phyloP scores from a whole-genome alignment of 2,113 vertebrate genomes.

The Mobula hypostoma region DNA sequence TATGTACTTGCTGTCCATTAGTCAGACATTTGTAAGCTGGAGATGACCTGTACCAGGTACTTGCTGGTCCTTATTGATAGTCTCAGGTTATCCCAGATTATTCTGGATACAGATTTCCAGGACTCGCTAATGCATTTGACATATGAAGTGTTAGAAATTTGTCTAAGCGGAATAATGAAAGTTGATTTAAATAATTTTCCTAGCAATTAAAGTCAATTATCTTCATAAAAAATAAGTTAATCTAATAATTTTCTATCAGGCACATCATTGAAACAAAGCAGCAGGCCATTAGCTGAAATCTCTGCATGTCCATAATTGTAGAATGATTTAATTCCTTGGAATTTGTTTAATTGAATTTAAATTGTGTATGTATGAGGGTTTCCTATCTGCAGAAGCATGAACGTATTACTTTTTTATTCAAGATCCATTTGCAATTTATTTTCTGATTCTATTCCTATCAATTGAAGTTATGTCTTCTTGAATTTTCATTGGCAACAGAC shows the following conservation, averaged over 20 bases:
- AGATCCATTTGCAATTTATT: not conserved
- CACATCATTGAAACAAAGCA: not conserved
- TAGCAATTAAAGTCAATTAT: not conserved
- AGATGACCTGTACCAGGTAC: not conserved
- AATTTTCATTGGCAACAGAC: not conserved
- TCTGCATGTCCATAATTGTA: not conserved
- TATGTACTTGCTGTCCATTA: too few relatives aligned
- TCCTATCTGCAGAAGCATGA: not conserved
- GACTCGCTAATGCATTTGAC: not conserved
- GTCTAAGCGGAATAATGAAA: not conserved
- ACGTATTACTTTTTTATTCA: not conserved
- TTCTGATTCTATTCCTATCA: not conserved
- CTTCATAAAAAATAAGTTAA: not conserved
- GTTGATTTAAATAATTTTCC: not conserved
- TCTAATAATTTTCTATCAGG: not conserved
- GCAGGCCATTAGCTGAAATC: not conserved
- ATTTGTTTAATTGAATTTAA: not conserved
- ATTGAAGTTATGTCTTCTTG: not conserved
- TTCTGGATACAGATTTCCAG: not conserved
- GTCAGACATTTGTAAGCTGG: too few relatives aligned
- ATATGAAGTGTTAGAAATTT: not conserved
- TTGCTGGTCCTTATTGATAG: not conserved
- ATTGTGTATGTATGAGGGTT: not conserved
- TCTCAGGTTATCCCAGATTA: not conserved
- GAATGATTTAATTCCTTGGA: not conserved